Conservation (phyloP, 1,140 invertebrate genomes). For the Zaprionus inermis region DNA sequence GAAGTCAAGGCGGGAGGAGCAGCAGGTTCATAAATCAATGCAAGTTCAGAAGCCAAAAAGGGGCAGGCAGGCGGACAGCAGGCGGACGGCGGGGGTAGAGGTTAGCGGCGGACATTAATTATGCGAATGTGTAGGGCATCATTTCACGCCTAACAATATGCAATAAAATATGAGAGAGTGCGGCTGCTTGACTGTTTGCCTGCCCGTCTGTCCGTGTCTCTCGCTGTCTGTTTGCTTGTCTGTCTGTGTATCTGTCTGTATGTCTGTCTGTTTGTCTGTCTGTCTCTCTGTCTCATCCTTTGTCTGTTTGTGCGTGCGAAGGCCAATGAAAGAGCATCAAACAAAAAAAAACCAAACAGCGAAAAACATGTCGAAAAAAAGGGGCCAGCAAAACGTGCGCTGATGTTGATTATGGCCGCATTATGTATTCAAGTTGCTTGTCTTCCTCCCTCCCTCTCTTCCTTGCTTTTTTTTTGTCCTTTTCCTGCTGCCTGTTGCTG, state of each 20-base stretch:
- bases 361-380: conserved; percentile 33
- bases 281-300: background rate
- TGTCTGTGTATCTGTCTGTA: background rate
- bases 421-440: conserved; percentile 76
- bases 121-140: conserved; percentile 59
- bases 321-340: conserved; percentile 28
- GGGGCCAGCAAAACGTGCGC: conserved; percentile 33
- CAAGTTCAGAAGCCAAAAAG: conserved; percentile 32
- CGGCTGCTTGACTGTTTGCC: background rate
- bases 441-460: conserved; percentile 19
- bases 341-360: background rate
- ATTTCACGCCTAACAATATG: conserved; percentile 70
- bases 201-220: background rate
- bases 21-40: conserved; percentile 46
- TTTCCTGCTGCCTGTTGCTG: conserved; percentile 47
- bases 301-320: conserved; percentile 16
- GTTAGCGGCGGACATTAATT: conserved; percentile 56
- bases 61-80: background rate
- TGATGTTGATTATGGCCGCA: conserved; percentile 72
- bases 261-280: background rate
- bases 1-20: background rate
- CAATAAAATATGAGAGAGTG: conserved; percentile 66
- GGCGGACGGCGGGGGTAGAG: background rate
- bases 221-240: background rate
- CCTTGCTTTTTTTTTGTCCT: conserved; percentile 38